Conservation (phyloP, 2,888 invertebrate species). For the Catocala fraxini region DNA sequence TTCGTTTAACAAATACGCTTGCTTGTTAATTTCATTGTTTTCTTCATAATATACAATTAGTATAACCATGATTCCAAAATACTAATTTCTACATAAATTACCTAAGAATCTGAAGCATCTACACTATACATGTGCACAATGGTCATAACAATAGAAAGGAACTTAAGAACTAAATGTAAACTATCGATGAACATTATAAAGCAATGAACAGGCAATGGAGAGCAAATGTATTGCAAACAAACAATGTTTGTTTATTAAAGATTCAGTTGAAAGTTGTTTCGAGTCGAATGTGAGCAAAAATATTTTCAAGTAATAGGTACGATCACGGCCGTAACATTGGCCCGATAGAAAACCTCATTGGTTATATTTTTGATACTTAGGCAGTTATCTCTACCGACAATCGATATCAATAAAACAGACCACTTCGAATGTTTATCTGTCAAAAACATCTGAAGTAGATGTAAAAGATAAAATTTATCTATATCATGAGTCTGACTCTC, state of each 20-base stretch:
- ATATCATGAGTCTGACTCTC: conserved; percentile 52
- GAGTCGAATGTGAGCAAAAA: neutral
- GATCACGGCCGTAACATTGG: too few relatives aligned
- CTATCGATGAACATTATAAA: conserved; percentile 5
- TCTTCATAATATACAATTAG: too few relatives aligned
- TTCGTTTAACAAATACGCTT: too few relatives aligned
- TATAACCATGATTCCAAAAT: too few relatives aligned
- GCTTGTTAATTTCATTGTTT: too few relatives aligned
- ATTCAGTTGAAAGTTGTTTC: neutral
- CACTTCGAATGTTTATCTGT: conserved; percentile 12
- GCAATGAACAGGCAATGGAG: conserved; percentile 1
- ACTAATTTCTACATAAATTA: too few relatives aligned
- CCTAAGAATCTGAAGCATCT: too few relatives aligned
- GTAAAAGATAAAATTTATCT: conserved; percentile 46
- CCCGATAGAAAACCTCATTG: neutral
- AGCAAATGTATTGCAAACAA: conserved; percentile 3
- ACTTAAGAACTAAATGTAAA: neutral
- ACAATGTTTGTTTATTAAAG: conserved; percentile 13
- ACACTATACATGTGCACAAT: too few relatives aligned
- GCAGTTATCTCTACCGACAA: neutral
- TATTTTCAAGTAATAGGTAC: neutral
- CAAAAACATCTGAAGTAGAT: conserved; percentile 30
- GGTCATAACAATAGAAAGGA: too few relatives aligned
- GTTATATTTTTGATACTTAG: neutral
- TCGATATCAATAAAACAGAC: conserved; percentile 2